Conservation (phyloP, 2,113 vertebrate genomes). For the Nycticorax nycticorax region DNA sequence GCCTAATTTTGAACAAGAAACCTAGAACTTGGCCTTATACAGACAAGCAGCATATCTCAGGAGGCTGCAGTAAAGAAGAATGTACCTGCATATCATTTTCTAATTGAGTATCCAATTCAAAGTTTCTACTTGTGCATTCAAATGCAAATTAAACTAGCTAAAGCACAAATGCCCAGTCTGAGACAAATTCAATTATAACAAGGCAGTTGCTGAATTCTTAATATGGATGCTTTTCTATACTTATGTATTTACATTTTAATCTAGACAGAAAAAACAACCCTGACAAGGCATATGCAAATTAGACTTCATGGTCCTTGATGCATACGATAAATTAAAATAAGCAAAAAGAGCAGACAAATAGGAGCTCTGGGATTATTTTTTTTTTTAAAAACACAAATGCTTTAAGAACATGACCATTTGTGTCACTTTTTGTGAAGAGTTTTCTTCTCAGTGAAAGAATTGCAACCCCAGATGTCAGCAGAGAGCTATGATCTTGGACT, state of each 20-base stretch:
- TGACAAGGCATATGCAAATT: background rate
- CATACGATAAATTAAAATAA: background rate
- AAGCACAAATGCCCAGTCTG: background rate
- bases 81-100: constrained; percentile 6
- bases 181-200: constrained; percentile 56
- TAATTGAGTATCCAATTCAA: constrained; percentile 44
- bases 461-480: background rate
- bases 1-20: background rate
- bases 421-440: background rate
- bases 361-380: background rate
- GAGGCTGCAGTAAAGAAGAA: background rate
- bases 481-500: background rate
- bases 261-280: background rate
- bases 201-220: constrained; percentile 12
- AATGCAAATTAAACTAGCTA: constrained; percentile 45
- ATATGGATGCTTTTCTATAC: background rate
- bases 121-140: constrained; percentile 37
- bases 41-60: background rate
- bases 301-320: background rate
- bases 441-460: background rate
- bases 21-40: background rate
- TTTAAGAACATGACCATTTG: background rate
- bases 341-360: background rate
- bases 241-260: background rate
- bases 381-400: background rate